Evolutionary conservation across 2,888 invertebrate genomes (phyloP).

Genomic region (Tenodera sinensis): DNA sequence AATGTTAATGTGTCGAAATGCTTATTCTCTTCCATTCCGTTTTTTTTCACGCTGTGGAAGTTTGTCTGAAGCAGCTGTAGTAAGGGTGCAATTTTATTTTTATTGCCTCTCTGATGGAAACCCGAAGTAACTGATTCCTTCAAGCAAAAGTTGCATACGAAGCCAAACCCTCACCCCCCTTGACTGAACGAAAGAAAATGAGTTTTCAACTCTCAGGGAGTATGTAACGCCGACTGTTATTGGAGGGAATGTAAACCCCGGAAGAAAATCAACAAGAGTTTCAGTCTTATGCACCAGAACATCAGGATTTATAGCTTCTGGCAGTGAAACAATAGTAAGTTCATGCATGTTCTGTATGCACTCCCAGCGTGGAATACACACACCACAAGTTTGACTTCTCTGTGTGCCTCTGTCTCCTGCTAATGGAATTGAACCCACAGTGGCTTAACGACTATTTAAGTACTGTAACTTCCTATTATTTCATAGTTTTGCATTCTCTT

Average conservation of each 20-base stretch:
- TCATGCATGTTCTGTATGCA: background rate
- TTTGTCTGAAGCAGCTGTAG: background rate
- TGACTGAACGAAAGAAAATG: background rate
- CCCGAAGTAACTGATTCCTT: background rate
- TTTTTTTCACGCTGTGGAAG: background rate
- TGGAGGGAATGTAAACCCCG: background rate
- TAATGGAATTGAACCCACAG: too few species aligned
- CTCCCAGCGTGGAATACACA: too few species aligned
- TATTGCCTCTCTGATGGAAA: background rate
- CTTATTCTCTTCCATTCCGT: background rate
- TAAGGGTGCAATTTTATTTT: background rate
- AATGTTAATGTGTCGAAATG: background rate
- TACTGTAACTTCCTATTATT: too few species aligned
- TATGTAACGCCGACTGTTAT: background rate
- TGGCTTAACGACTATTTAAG: too few species aligned
- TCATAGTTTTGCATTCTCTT: too few species aligned
- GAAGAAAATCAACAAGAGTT: background rate
- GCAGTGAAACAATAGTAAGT: background rate
- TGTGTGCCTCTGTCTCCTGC: too few species aligned
- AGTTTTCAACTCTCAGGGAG: background rate
- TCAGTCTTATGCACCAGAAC: background rate
- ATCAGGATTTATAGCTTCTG: background rate
- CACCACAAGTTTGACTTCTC: too few species aligned
- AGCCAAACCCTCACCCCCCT: background rate
- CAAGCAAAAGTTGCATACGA: background rate